Conservation (phyloP, 2,888 invertebrate species). For the Limulus polyphemus region DNA sequence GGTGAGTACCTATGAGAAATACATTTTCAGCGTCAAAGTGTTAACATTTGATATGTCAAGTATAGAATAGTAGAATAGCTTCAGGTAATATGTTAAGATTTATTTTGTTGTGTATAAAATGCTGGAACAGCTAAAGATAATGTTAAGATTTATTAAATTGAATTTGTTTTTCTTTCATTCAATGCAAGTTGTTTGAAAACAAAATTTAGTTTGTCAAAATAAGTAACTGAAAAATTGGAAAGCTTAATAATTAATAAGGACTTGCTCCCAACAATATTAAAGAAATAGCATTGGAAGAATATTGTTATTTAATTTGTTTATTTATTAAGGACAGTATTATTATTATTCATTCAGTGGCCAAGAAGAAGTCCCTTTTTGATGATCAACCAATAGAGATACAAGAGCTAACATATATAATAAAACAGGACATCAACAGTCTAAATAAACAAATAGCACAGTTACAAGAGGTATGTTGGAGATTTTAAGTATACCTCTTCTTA, state of each 20-base stretch:
- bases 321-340: slow-evolving; percentile 10
- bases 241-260: not conserved
- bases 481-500: not conserved
- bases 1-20: no score
- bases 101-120: no score
- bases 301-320: not conserved
- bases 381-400: slow-evolving; percentile 93
- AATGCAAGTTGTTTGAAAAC: no score
- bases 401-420: slow-evolving; percentile 91
- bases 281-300: not conserved
- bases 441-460: slow-evolving; percentile 91
- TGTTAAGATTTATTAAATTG: no score
- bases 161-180: no score
- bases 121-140: no score
- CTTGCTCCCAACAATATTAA: not conserved
- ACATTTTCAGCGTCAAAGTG: no score
- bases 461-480: slow-evolving; percentile 34
- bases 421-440: slow-evolving; percentile 84
- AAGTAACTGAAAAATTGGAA: no score
- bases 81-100: no score
- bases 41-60: no score
- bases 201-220: no score
- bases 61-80: no score
- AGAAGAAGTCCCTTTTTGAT: slow-evolving; percentile 91
- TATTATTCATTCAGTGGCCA: slow-evolving; percentile 65